These are phyloP conservation scores for Macrobrachium nipponense DNA, from an alignment of 1,140 invertebrate genomes.

Conservation along the genomic window DNA sequence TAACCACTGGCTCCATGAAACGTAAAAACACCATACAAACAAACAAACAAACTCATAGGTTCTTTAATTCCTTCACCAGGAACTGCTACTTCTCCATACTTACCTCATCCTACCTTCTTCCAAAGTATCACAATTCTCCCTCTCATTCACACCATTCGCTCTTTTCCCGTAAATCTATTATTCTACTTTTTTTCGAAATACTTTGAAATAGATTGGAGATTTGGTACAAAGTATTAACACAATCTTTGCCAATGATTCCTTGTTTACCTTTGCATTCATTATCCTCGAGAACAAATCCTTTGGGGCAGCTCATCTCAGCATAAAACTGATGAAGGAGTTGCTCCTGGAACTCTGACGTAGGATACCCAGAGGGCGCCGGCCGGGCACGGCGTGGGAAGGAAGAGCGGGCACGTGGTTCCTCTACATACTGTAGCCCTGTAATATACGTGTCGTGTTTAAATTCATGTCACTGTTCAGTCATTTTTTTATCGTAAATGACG, in stretches of 20 bases:
- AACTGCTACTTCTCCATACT: too few relatives aligned
- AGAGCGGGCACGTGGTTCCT: conserved; percentile 29
- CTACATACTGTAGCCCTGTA: conserved; percentile 52
- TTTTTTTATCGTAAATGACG: conserved; percentile 1
- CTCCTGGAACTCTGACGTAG: conserved; percentile 51
- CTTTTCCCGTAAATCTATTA: too few relatives aligned
- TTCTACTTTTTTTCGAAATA: too few relatives aligned
- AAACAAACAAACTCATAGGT: too few relatives aligned
- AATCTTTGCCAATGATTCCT: background rate
- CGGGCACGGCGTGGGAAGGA: conserved; percentile 29
- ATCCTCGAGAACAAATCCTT: conserved; percentile 39
- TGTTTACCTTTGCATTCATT: conserved; percentile 53
- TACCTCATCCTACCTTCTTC: too few relatives aligned
- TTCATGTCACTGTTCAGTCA: background rate
- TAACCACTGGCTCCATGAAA: too few relatives aligned
- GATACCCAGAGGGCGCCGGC: conserved; percentile 37
- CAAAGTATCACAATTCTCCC: too few relatives aligned
- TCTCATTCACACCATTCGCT: too few relatives aligned
- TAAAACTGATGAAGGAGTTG: conserved; percentile 46
- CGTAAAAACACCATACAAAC: too few relatives aligned
- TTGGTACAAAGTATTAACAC: background rate
- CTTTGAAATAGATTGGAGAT: too few relatives aligned
- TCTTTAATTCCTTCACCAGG: too few relatives aligned
- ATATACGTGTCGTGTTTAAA: background rate
- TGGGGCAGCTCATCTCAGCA: conserved; percentile 29